These are phyloP conservation scores for Plagodis dolabraria DNA, from an alignment of 2,888 invertebrate species.

Conservation along the genomic window DNA sequence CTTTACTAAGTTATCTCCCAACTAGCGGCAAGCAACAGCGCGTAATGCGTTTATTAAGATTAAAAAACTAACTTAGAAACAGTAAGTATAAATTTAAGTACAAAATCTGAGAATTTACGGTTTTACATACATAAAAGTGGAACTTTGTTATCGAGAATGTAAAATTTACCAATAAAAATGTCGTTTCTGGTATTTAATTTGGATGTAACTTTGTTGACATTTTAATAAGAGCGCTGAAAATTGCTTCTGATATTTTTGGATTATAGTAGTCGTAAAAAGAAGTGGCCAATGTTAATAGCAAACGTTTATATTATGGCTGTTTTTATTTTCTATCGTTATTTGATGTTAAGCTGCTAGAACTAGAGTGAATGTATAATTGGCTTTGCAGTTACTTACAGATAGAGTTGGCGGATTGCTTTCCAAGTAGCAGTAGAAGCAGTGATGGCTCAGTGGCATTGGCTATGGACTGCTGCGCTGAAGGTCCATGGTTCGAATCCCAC, in stretches of 20 bases:
- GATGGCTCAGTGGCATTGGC: no score
- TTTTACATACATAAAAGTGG: conserved; percentile 39
- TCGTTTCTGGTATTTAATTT: conserved; percentile 34
- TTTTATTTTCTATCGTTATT: no score
- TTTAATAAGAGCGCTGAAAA: conserved; percentile 31
- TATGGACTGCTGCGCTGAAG: no score
- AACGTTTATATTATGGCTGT: no score
- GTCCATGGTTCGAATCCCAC: no score
- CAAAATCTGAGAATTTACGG: conserved; percentile 33
- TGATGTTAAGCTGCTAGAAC: no score
- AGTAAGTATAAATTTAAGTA: conserved; percentile 27
- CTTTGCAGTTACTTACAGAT: no score
- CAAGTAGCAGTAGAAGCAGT: no score
- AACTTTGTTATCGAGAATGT: conserved; percentile 37
- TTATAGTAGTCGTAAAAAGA: neutral
- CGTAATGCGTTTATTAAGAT: conserved; percentile 62
- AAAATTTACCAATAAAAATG: conserved; percentile 48
- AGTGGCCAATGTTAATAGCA: neutral
- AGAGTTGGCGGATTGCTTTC: no score
- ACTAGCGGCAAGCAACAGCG: conserved; percentile 47
- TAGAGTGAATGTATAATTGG: no score
- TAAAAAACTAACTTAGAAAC: conserved; percentile 40
- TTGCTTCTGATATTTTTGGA: conserved; percentile 18
- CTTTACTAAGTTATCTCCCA: conserved; percentile 56
- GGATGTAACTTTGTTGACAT: conserved; percentile 29